phyloP scores from a whole-genome alignment of 2,113 vertebrate genomes.

The Euleptes europaea region DNA sequence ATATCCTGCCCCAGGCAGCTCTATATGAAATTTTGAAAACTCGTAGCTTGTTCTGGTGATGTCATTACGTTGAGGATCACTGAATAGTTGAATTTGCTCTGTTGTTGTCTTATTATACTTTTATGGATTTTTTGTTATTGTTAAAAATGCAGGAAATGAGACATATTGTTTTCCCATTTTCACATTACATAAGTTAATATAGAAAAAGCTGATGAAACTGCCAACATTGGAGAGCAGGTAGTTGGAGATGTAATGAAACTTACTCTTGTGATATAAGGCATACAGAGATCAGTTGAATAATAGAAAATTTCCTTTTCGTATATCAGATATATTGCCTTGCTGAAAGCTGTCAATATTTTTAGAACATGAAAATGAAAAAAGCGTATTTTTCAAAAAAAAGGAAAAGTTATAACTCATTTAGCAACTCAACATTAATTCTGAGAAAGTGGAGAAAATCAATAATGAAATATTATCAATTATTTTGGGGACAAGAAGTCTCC shows the following conservation, averaged over 20 bases:
- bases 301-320: conserved; percentile 60
- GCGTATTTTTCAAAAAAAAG: conserved; percentile 36
- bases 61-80: neutral
- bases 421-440: conserved; percentile 33
- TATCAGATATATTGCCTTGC: conserved; percentile 39
- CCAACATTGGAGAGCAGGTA: conserved; percentile 57
- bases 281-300: conserved; percentile 53
- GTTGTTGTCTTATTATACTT: neutral
- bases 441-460: conserved; percentile 34
- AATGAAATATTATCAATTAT: conserved; percentile 5
- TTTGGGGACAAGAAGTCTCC: neutral
- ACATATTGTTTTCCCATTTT: conserved; percentile 38
- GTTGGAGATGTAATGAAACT: conserved; percentile 73
- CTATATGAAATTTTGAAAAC: neutral
- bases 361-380: conserved; percentile 40
- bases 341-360: conserved; percentile 55
- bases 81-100: neutral
- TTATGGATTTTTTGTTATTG: conserved; percentile 6
- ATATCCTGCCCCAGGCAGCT: neutral
- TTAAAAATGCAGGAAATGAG: conserved; percentile 54
- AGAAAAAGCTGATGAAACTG: conserved; percentile 67
- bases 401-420: conserved; percentile 40
- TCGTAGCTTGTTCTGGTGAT: neutral
- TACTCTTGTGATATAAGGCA: conserved; percentile 46
- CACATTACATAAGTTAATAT: conserved; percentile 47